Percentiles rank a stretch among this genome's conserved stretches.
Evolutionary conservation across 2,113 vertebrate genomes (phyloP).

Genomic region (Eulemur rufifrons): DNA sequence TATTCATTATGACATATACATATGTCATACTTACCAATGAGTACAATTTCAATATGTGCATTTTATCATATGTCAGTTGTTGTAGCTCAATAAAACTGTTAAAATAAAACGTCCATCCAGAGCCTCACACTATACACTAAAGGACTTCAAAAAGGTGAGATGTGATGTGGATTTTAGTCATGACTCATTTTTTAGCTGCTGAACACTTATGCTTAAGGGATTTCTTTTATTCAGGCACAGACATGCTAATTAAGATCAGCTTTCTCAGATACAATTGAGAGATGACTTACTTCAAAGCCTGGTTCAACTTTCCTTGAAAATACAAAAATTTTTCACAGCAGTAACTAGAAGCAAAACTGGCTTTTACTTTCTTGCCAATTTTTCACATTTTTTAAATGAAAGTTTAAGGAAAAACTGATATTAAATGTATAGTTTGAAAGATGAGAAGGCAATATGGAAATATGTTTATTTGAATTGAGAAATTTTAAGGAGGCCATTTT

Average conservation of each 20-base stretch:
- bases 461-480: background rate
- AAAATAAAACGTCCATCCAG: background rate
- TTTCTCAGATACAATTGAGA: slow-evolving; percentile 14
- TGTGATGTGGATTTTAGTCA: background rate
- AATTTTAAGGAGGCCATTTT: background rate
- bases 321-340: background rate
- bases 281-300: background rate
- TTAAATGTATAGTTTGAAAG: background rate
- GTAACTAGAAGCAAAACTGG: background rate
- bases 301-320: background rate
- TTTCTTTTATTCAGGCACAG: background rate
- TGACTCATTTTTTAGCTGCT: background rate
- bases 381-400: background rate
- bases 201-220: background rate
- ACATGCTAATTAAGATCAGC: background rate
- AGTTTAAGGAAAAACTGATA: background rate
- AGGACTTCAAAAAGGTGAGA: background rate
- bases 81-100: background rate
- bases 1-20: background rate
- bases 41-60: background rate
- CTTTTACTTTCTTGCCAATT: background rate
- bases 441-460: background rate
- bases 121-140: background rate
- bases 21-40: background rate
- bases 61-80: background rate